A percentile compares a stretch with the other conserved stretches of the same genome.
phyloP scores from a whole-genome alignment of 2,113 vertebrate genomes.

The Aptenodytes forsteri region DNA sequence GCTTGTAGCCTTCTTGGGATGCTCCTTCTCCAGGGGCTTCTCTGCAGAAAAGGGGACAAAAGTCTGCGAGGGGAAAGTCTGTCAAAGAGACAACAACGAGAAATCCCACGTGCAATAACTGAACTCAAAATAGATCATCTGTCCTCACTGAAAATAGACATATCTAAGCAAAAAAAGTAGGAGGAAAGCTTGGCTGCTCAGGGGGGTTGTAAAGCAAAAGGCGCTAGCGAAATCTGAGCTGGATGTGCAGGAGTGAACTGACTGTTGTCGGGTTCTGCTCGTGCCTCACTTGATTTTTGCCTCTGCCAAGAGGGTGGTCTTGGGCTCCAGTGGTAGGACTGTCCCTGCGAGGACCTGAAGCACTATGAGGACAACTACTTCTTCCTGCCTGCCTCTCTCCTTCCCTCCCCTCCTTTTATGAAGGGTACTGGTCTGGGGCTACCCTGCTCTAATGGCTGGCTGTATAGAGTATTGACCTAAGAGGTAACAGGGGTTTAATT shows the following conservation, averaged over 20 bases:
- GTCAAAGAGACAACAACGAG: accelerated
- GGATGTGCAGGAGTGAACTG: not conserved
- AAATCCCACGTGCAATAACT: not conserved
- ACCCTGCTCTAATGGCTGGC: not conserved
- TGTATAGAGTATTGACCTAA: not conserved
- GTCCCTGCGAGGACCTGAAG: not conserved
- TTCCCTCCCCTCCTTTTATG: not conserved
- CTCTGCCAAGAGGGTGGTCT: not conserved
- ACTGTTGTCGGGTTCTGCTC: not conserved
- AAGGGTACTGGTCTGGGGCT: not conserved
- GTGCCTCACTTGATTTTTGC: accelerated
- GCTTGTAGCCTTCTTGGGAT: not conserved
- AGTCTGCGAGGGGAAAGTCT: not conserved
- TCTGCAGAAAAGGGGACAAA: not conserved
- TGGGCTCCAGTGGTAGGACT: not conserved
- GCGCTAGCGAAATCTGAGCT: not conserved
- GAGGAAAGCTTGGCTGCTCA: not conserved
- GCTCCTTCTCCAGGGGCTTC: not conserved
- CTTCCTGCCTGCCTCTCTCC: not conserved
- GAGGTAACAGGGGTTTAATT: slow-evolving; percentile 38
- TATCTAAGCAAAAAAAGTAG: not conserved
- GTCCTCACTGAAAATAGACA: not conserved
- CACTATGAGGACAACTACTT: not conserved
- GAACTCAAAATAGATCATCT: not conserved
- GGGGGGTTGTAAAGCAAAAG: not conserved